These are phyloP conservation scores for Cyanoderma ruficeps DNA, from an alignment of 2,113 vertebrate species.

Conservation along the genomic window DNA sequence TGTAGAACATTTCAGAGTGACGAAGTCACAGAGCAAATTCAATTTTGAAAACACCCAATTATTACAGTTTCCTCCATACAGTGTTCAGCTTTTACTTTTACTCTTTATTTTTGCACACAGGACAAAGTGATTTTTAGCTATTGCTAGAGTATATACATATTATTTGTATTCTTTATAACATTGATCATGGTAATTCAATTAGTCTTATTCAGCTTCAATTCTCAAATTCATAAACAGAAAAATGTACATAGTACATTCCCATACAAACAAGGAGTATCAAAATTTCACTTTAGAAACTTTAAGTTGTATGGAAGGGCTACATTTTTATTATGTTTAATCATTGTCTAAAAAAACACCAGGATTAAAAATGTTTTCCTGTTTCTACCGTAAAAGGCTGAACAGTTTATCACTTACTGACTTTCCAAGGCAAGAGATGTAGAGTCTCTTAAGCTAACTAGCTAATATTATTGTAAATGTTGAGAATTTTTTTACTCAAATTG, in stretches of 20 bases:
- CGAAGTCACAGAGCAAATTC: background rate
- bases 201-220: background rate
- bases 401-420: background rate
- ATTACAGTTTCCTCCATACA: background rate
- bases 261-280: fast-evolving
- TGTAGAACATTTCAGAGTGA: background rate
- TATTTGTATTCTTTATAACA: background rate
- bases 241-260: background rate
- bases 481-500: background rate
- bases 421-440: background rate
- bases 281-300: background rate
- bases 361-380: background rate
- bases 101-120: background rate
- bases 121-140: background rate
- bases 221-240: background rate
- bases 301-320: background rate
- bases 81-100: background rate
- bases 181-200: background rate
- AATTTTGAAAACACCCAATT: background rate
- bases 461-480: background rate
- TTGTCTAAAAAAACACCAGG: background rate
- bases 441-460: background rate
- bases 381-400: background rate
- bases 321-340: background rate
- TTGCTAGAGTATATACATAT: background rate